phyloP scores from a whole-genome alignment of 2,113 vertebrate species.

The Meleagris gallopavo region DNA sequence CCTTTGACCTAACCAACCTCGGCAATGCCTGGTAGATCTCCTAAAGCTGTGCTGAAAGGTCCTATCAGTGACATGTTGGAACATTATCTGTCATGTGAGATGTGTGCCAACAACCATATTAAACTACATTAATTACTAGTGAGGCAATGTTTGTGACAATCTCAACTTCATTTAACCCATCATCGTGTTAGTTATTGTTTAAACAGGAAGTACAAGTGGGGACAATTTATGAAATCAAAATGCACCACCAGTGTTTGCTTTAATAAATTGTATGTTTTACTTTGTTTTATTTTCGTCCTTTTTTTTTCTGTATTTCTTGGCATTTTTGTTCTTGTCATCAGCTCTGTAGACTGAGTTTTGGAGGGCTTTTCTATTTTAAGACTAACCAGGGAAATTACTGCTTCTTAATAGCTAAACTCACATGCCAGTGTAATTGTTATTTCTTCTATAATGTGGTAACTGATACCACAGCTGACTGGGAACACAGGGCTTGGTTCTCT shows the following conservation, averaged over 20 bases:
- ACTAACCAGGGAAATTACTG: background rate
- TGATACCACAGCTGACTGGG: background rate
- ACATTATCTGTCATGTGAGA: constrained; percentile 85
- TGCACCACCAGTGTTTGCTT: constrained; percentile 39
- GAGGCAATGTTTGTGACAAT: constrained; percentile 66
- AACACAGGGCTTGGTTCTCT: background rate
- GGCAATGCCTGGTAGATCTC: constrained; percentile 77
- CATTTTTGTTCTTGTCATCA: constrained; percentile 17
- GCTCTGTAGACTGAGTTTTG: background rate
- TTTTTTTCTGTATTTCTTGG: background rate
- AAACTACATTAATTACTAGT: constrained; percentile 75
- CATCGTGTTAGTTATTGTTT: constrained; percentile 67
- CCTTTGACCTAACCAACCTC: constrained; percentile 83
- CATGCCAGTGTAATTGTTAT: background rate
- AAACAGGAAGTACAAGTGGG: constrained; percentile 67
- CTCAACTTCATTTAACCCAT: constrained; percentile 72
- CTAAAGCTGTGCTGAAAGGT: constrained; percentile 78
- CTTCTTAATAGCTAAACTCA: background rate
- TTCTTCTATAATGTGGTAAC: constrained; percentile 15
- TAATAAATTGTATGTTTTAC: constrained; percentile 39
- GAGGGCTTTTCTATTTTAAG: constrained; percentile 3
- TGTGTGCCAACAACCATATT: constrained; percentile 76
- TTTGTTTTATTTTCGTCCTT: constrained; percentile 17
- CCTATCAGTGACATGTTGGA: constrained; percentile 78
- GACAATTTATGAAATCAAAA: constrained; percentile 59